A percentile compares a stretch with the other conserved stretches of the same genome.
Conservation (phyloP, 2,113 vertebrate species). For the Motacilla tschutschensis region DNA sequence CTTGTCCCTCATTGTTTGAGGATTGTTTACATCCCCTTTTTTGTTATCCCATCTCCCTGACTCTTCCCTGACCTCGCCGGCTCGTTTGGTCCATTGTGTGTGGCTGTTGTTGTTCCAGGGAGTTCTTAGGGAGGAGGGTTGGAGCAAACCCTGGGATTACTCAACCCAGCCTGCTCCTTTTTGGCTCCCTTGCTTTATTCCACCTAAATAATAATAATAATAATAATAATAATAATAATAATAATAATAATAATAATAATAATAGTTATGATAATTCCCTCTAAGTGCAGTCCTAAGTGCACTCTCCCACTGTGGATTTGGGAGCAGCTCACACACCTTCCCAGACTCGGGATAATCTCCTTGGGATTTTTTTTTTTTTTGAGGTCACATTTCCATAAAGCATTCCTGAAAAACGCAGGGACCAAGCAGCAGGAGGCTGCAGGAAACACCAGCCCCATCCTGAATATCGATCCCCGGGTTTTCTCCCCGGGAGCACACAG, state of each 20-base stretch:
- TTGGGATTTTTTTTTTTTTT: neutral
- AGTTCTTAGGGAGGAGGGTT: neutral
- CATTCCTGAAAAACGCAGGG: neutral
- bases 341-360: neutral
- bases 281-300: neutral
- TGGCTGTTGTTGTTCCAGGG: neutral
- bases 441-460: neutral
- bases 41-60: slow-evolving; percentile 42
- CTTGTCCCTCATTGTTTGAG: slow-evolving; percentile 34
- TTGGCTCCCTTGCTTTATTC: neutral
- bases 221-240: neutral
- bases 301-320: neutral
- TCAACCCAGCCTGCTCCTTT: neutral
- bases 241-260: neutral
- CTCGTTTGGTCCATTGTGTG: neutral
- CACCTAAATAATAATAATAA: neutral
- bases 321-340: neutral
- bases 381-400: neutral
- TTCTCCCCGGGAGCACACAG: neutral
- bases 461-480: neutral
- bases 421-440: neutral
- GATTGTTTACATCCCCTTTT: slow-evolving; percentile 40
- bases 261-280: neutral
- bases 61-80: slow-evolving; percentile 13
- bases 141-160: neutral